Conservation (phyloP, 2,113 vertebrate species). For the Nycticebus coucang region DNA sequence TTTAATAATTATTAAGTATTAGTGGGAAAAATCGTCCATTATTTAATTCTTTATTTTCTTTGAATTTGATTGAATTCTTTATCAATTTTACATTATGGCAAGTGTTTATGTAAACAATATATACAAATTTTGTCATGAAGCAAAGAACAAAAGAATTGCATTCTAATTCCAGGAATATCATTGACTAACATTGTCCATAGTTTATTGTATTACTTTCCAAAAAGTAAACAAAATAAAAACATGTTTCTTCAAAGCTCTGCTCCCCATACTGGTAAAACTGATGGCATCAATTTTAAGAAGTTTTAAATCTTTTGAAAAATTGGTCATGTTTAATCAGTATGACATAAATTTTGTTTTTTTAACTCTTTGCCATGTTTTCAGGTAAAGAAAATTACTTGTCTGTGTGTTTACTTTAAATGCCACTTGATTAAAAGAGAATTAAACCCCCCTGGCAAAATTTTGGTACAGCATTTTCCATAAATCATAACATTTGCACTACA, state of each 20-base stretch:
- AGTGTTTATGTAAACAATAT: background rate
- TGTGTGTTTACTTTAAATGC: constrained; percentile 60
- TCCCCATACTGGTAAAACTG: background rate
- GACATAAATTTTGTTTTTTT: background rate
- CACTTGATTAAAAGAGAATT: constrained; percentile 70
- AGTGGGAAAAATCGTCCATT: background rate
- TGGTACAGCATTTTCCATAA: constrained; percentile 58
- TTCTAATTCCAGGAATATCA: background rate
- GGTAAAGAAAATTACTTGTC: constrained; percentile 53
- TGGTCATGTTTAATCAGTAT: constrained; percentile 38
- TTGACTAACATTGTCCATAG: background rate
- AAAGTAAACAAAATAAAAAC: constrained; percentile 31
- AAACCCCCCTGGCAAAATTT: constrained; percentile 50
- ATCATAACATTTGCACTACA: constrained; percentile 69
- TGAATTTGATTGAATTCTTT: background rate
- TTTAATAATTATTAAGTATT: background rate
- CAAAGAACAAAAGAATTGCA: background rate
- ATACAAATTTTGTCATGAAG: background rate
- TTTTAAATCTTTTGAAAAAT: background rate
- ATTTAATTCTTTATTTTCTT: constrained; percentile 3
- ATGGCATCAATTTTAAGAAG: constrained; percentile 5
- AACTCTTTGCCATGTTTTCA: constrained; percentile 42
- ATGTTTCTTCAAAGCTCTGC: background rate
- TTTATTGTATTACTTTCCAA: background rate
- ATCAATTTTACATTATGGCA: background rate